Base-by-base conservation (phyloP, 2,888 invertebrate genomes). In the Emesis russula region DNA sequence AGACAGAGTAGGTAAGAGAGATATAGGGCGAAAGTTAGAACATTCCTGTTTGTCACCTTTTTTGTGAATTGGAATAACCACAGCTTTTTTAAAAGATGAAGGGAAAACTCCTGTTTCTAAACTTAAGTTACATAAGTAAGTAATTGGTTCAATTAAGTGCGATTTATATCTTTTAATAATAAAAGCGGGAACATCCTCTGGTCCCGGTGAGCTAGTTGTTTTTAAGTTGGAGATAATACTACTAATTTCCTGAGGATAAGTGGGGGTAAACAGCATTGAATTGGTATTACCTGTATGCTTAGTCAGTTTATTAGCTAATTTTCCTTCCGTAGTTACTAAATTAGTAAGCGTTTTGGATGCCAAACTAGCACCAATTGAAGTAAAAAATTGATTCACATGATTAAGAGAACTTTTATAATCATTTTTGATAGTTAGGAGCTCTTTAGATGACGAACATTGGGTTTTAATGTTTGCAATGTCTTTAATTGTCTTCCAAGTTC, bases 401-500 rank as follows among this genome's bases (percentile, higher is more conserved):
- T 25, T 25, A 25, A 25, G 25, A 25, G 25, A 25, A 25, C 25
- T 25, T 25, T 25, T 25, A 25, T 25, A 25, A 25, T 25, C 25
- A 25, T 25, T 25, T 25, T 25, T 25, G 25, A 25, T 25, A 25
- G 25, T 25, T 25, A 25, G 25, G 25, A 25, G 25, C 25, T 25
- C 25, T 25, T 25, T 25, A 25, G 25, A 25, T 25, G 25, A 25
- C 25, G 25, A 25, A 5, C 63, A 73, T 7, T 66, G 77, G 68
- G 83, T 83, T 68, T 71, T 83, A 4, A 48, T 66, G 44, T 85
- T 76, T 70, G 76, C 75, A 25, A 81, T 75, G 3, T 80, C 80
- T 68, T 71, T 80, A 15, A 84, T 85, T 25, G 70, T 71, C 31
- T 85, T 53, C 84, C 84, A 80, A 9, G 58, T 75, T 68, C 70